These are phyloP conservation scores for Spodoptera frugiperda DNA, from an alignment of 1,140 invertebrate species.

Conservation along the genomic window DNA sequence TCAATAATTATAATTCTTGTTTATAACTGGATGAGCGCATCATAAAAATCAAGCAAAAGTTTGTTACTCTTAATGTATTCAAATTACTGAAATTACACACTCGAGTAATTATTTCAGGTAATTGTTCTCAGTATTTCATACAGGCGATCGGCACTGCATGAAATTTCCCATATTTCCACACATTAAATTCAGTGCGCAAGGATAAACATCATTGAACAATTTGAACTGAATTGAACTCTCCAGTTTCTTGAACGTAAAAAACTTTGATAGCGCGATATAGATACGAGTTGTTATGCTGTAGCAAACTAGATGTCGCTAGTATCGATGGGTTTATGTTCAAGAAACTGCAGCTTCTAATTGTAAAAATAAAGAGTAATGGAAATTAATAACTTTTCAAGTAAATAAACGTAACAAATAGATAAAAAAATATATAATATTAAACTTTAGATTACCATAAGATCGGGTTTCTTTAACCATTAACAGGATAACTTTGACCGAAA, in stretches of 20 bases:
- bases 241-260: conserved; percentile 1
- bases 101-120: conserved; percentile 19
- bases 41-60: not conserved
- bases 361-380: too few relatives aligned
- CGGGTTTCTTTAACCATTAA: too few relatives aligned
- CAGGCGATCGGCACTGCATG: conserved; percentile 72
- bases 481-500: too few relatives aligned
- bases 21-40: not conserved
- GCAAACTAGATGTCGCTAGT: conserved; percentile 26
- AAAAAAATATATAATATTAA: not conserved
- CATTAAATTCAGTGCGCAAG: conserved; percentile 77
- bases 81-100: not conserved
- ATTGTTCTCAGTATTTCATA: conserved; percentile 70
- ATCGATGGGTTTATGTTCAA: too few relatives aligned
- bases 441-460: too few relatives aligned
- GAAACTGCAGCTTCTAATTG: too few relatives aligned
- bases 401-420: not conserved
- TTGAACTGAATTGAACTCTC: not conserved
- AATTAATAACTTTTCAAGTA: not conserved
- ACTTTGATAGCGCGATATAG: conserved; percentile 52
- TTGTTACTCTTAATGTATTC: not conserved
- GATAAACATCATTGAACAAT: conserved; percentile 69
- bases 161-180: conserved; percentile 71
- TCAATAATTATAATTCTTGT: not conserved
- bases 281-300: not conserved